phyloP scores from a whole-genome alignment of 2,888 invertebrate genomes.

The Lomographa bimaculata region DNA sequence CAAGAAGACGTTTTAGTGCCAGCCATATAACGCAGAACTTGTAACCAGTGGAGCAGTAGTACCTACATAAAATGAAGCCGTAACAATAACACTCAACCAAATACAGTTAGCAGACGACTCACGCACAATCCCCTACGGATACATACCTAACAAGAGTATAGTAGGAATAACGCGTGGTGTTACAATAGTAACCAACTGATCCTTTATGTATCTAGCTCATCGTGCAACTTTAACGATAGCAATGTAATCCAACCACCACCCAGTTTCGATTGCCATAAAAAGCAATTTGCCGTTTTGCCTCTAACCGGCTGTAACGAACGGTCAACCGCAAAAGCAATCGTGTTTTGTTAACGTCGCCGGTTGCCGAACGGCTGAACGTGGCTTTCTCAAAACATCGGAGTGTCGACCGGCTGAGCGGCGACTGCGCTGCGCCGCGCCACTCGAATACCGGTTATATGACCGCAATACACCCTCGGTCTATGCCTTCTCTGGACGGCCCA shows the following conservation, averaged over 20 bases:
- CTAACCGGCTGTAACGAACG: conserved; percentile 54
- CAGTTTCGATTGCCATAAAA: conserved; percentile 40
- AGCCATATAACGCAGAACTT: too few species aligned
- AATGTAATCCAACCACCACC: conserved; percentile 18
- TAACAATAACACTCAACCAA: neutral
- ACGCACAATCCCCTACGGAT: neutral
- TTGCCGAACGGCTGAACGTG: conserved; percentile 62
- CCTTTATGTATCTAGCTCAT: neutral
- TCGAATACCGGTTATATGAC: conserved; percentile 83
- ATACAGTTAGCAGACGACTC: neutral
- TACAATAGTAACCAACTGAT: conserved; percentile 5
- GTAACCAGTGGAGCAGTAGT: too few species aligned
- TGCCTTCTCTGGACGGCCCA: conserved; percentile 44
- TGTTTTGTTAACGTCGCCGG: conserved; percentile 71
- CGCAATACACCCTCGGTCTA: conserved; percentile 73
- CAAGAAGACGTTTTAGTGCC: too few species aligned
- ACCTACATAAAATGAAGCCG: neutral
- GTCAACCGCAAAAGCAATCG: conserved; percentile 63
- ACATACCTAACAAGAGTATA: neutral
- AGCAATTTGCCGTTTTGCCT: conserved; percentile 49
- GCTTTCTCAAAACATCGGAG: conserved; percentile 79
- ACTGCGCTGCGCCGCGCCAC: conserved; percentile 69
- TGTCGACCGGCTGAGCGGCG: conserved; percentile 68
- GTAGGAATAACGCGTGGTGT: too few species aligned
- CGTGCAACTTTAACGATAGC: conserved; percentile 8